Evolutionary conservation across 1,140 invertebrate species (phyloP).

Genomic region (Procambarus clarkii): DNA sequence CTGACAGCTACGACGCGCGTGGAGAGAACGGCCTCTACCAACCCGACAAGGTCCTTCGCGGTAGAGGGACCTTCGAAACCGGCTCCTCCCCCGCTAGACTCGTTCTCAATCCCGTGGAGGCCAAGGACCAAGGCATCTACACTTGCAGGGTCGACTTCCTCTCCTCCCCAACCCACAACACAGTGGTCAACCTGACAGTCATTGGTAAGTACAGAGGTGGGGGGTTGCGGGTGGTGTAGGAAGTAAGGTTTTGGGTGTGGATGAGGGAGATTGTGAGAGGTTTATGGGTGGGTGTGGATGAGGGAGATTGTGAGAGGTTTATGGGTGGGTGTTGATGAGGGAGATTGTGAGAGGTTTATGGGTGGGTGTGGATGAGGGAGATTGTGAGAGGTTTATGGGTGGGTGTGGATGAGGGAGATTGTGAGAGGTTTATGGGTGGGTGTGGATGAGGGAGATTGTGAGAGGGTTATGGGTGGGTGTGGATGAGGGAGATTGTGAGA

Average conservation of each 20-base stretch:
- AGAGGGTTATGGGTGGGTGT: too few relatives aligned
- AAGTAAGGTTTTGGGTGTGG: not conserved
- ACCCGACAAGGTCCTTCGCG: constrained; percentile 34
- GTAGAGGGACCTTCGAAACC: constrained; percentile 54
- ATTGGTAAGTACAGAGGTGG: constrained; percentile 74
- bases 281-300: too few relatives aligned
- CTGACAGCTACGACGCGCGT: constrained; percentile 61
- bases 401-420: too few relatives aligned
- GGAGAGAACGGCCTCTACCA: constrained; percentile 33
- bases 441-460: too few relatives aligned
- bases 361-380: too few relatives aligned
- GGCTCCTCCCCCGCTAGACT: constrained; percentile 38
- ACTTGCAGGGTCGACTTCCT: constrained; percentile 77
- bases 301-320: too few relatives aligned
- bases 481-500: too few relatives aligned
- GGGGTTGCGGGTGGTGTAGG: not conserved
- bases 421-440: too few relatives aligned
- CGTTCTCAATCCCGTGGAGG: constrained; percentile 56
- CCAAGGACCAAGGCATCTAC: constrained; percentile 74
- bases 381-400: too few relatives aligned
- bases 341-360: too few relatives aligned
- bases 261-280: too few relatives aligned
- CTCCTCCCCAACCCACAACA: constrained; percentile 76
- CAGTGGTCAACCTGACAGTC: constrained; percentile 75
- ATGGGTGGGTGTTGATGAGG: too few relatives aligned